Evolutionary conservation across 2,113 vertebrate species (phyloP), one percentile per base, ranked within the genome.

Genomic region (Toxotes jaculatrix): DNA sequence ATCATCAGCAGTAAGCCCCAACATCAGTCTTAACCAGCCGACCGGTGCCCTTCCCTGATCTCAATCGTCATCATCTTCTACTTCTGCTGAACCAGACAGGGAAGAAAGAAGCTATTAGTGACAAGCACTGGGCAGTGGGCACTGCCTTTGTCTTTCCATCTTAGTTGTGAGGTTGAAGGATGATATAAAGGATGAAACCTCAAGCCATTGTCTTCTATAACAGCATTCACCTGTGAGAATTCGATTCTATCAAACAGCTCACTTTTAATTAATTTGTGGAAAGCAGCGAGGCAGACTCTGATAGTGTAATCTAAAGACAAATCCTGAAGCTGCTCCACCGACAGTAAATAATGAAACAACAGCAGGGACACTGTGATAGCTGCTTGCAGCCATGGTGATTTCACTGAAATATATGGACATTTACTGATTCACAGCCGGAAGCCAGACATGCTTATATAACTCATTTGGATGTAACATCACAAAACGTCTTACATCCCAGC

Each of bases 231-330:
- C 43, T 55, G 36, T 75, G 42, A 61, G 38, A 79, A 68, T 51
- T 7, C 0, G 0, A 71, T 31, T 8, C 38, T 31, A 53, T 62
- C 2, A 11, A 76, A 69, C 21, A 7, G 19, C 14, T 72, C 47
- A 19, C 11, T 77, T 69, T 76, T 38, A 67, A 73, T 45, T 66
- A 1, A 73, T 75, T 45, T 38, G 23, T 36, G 36, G n/a, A 62
- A 55, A 72, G 32, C 12, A 62, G 36, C 31, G 34, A 72, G 32
- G 60, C 34, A 40, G 19, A 16, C 68, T 36, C 53, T 38, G 64
- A 73, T 61, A 42, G 65, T 71, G 19, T 43, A n/a, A 62, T 81
- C 32, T 43, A 32, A n/a, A 43, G 53, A 73, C 32, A 63, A 59
- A 65, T 34, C 31, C 65, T 69, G 45, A 60, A 80, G 65, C 36